phyloP scores from a whole-genome alignment of 2,888 invertebrate species.

The Napeogenes sylphis region DNA sequence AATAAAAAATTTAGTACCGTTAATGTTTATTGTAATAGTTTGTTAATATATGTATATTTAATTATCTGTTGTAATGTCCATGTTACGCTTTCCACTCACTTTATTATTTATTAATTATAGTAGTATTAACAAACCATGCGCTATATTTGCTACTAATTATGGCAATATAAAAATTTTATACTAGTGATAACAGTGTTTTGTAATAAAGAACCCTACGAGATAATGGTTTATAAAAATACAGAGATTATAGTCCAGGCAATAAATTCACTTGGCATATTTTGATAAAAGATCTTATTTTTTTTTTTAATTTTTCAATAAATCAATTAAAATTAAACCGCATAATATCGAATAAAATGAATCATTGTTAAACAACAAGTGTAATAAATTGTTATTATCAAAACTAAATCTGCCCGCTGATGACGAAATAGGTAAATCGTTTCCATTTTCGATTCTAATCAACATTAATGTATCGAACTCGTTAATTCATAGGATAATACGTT shows the following conservation, averaged over 20 bases:
- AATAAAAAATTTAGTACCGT: too few relatives aligned
- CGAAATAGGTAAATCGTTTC: slow-evolving; percentile 26
- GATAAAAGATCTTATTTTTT: slow-evolving; percentile 21
- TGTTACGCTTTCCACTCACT: too few relatives aligned
- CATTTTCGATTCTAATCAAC: slow-evolving; percentile 38
- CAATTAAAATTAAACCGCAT: too few relatives aligned
- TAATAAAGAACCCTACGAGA: slow-evolving; percentile 47
- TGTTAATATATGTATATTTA: too few relatives aligned
- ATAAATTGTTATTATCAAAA: slow-evolving; percentile 11
- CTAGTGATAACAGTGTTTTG: slow-evolving; percentile 7
- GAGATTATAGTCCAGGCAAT: slow-evolving; percentile 50
- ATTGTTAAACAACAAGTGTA: background rate
- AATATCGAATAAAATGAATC: too few relatives aligned
- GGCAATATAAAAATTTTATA: too few relatives aligned
- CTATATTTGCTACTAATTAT: too few relatives aligned
- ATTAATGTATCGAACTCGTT: slow-evolving; percentile 25
- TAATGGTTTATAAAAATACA: slow-evolving; percentile 59
- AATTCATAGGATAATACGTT: slow-evolving; percentile 42
- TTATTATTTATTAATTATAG: too few relatives aligned
- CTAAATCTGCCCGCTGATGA: slow-evolving; percentile 12
- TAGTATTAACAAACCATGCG: too few relatives aligned
- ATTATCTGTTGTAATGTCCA: too few relatives aligned
- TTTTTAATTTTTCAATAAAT: too few relatives aligned
- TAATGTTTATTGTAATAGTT: too few relatives aligned
- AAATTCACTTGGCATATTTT: slow-evolving; percentile 39